phyloP scores from a whole-genome alignment of 2,888 invertebrate species.

The Nudaria mundana region DNA sequence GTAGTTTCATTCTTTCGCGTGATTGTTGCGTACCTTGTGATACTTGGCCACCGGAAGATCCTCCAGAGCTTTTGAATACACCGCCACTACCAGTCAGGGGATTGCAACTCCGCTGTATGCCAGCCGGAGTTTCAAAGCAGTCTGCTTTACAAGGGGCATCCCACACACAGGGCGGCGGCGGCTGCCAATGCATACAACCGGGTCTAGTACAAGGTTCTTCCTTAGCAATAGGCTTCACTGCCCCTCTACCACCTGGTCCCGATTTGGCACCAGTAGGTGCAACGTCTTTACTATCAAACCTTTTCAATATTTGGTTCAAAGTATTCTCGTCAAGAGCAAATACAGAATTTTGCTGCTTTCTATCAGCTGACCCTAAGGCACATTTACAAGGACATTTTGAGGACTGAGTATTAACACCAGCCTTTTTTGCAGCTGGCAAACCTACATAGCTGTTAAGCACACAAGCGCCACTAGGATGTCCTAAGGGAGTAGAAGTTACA shows the following conservation, averaged over 20 bases:
- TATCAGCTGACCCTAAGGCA: constrained; percentile 17
- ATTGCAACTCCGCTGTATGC: constrained; percentile 56
- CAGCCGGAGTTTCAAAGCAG: constrained; percentile 60
- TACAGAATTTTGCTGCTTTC: constrained; percentile 36
- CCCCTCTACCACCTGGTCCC: constrained; percentile 46
- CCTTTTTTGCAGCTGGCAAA: constrained; percentile 2
- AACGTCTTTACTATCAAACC: constrained; percentile 50
- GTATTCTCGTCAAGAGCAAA: constrained; percentile 53
- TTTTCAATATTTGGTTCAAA: constrained; percentile 43
- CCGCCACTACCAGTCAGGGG: constrained; percentile 38
- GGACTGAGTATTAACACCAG: no score
- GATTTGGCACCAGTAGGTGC: constrained; percentile 26
- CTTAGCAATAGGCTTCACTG: constrained; percentile 32
- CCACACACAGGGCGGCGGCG: constrained; percentile 68
- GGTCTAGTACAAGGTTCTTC: constrained; percentile 59
- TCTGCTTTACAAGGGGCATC: constrained; percentile 69
- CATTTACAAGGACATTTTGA: constrained; percentile 36
- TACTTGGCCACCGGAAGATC: constrained; percentile 8
- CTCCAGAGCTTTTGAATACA: constrained; percentile 8
- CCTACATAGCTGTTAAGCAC: constrained; percentile 19
- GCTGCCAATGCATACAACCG: constrained; percentile 65
- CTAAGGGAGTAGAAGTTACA: constrained; percentile 21
- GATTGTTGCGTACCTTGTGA: constrained; percentile 17
- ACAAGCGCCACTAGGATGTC: constrained; percentile 21
- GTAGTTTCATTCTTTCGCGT: constrained; percentile 43